Evolutionary conservation across 30 jellyfish, hydroid and myxozoan species (phyloP), one percentile per base, ranked within the genome.

Genomic region (Aurelia aurita complex sp. Pacific): DNA sequence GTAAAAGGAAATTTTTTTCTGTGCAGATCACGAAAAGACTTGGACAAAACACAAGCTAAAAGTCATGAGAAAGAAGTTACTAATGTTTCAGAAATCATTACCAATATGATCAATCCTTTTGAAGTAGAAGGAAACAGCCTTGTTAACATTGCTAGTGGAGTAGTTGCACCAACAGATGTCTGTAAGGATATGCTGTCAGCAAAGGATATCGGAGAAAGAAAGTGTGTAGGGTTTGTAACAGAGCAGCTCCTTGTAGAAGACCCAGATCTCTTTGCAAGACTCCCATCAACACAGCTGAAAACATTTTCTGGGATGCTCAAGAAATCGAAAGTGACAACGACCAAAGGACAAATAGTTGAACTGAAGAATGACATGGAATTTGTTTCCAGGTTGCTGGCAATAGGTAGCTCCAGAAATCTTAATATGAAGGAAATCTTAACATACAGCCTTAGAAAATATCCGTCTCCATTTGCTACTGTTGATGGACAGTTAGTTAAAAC

Each of bases 91-190:
- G 83, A 50, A 59, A 73, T 76, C 40, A 8, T 85, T 5, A 53
- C 15, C 2, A 36, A 33, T 8, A 85, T 85, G 88, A 53, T 52
- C 52, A 85, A 74, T 38, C 94, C 89, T 32, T 85, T 76, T 69
- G 82, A 76, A 53, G 68, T 60, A 32, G 77, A 64, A 15, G 32
- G 29, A 23, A 55, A 65, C 5, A 42, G 65, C 35, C 82, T 85
- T 2, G 89, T 85, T 10, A 64, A 85, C 67, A 40, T 74, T 16
- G 34, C 89, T 5, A 74, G 89, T 67, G 94, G 94, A 33, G 82
- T 14, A 74, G 75, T 85, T 15, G 94, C 83, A 64, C 29, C 35
- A 65, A 29, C 53, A 5, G 61, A n/a, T n/a, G 83, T 76, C 15
- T 19, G 16, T 19, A 50, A 85, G 34, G 94, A 76, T 65, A 64